phyloP scores from a whole-genome alignment of 2,888 invertebrate species.

The Nysson spinosus region DNA sequence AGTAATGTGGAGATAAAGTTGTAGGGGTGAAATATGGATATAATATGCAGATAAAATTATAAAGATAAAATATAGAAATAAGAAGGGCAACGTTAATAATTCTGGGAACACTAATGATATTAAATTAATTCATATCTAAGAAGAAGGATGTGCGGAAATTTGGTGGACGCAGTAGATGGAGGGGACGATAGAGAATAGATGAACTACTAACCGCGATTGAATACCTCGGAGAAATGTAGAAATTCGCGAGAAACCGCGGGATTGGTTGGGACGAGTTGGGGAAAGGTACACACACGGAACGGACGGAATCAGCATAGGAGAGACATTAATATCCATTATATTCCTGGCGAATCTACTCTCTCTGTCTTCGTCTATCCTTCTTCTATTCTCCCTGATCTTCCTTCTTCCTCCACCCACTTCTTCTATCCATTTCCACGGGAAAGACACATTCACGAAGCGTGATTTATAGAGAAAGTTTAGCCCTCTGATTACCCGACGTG shows the following conservation, averaged over 20 bases:
- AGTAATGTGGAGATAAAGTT: too few species aligned
- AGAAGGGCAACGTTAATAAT: too few species aligned
- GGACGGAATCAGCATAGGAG: slow-evolving; percentile 62
- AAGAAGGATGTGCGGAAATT: too few species aligned
- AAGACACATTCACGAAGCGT: slow-evolving; percentile 53
- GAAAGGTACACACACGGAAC: slow-evolving; percentile 6
- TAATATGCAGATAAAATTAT: too few species aligned
- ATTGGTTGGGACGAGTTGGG: slow-evolving; percentile 9
- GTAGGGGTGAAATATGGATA: too few species aligned
- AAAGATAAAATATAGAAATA: too few species aligned
- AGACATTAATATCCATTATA: slow-evolving; percentile 71
- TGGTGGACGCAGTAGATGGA: too few species aligned
- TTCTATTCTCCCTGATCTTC: slow-evolving; percentile 9
- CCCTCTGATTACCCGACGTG: slow-evolving; percentile 60
- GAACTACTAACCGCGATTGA: slow-evolving; percentile 34
- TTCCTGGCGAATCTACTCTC: slow-evolving; percentile 51
- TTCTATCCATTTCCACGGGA: slow-evolving; percentile 41
- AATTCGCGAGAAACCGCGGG: slow-evolving; percentile 22
- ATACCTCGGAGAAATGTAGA: slow-evolving; percentile 6
- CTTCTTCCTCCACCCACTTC: slow-evolving; percentile 11
- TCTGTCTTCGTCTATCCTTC: too few species aligned
- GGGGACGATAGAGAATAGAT: slow-evolving; percentile 12
- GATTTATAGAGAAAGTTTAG: slow-evolving; percentile 71
- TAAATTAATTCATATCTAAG: too few species aligned
- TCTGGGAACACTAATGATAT: too few species aligned